Base-by-base conservation (phyloP, 2,888 invertebrate species). In the Epinotia brunnichana region DNA sequence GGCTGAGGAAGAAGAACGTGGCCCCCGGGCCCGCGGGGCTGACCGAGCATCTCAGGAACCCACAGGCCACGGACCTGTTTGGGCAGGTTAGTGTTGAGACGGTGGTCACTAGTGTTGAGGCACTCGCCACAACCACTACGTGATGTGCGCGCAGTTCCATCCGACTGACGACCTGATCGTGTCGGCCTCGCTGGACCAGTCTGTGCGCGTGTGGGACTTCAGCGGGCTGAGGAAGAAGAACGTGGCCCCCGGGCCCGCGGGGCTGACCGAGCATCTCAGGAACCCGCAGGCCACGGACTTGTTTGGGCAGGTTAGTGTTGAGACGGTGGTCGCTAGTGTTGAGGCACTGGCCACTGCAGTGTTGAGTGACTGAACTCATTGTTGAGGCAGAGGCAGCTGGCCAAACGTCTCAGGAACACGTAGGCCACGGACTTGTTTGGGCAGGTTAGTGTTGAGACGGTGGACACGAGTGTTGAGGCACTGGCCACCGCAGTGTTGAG, bases 81-180 rank as follows among this genome's bases (percentile, higher is more conserved):
- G 99, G 99, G 69, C 95, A 95, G 89, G 94, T 93, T 80, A 75
- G 70, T n/a, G 60, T 76, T 69, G 44, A 19, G 19, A 15, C 4
- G 15, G 13, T 13, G 13, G 13, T 2, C 41, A 17, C 17, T 3
- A 17, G n/a, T 4, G 15, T 15, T 13, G 11, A 13, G 11, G 41
- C 3, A 98, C 98, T 0, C 99, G 99, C 0, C 99, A 99, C 93
- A 99, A 99, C 90, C 99, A 99, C 89, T 99, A 99, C 89, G 99
- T 99, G 0, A 99, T 99, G 99, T 99, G 99, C 85, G 99, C 99
- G 0, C 97, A 97, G 88, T 99, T 99, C 90, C 99, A 99, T 87
- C 98, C 98, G 0, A 95, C 96, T 0, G 99, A 99, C 82, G 99
- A 99, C 89, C 95, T 99, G 69, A 96, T 99, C 24, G 99, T 99